These are phyloP conservation scores for Muscina levida DNA, from an alignment of 2,888 invertebrate species.

Conservation along the genomic window DNA sequence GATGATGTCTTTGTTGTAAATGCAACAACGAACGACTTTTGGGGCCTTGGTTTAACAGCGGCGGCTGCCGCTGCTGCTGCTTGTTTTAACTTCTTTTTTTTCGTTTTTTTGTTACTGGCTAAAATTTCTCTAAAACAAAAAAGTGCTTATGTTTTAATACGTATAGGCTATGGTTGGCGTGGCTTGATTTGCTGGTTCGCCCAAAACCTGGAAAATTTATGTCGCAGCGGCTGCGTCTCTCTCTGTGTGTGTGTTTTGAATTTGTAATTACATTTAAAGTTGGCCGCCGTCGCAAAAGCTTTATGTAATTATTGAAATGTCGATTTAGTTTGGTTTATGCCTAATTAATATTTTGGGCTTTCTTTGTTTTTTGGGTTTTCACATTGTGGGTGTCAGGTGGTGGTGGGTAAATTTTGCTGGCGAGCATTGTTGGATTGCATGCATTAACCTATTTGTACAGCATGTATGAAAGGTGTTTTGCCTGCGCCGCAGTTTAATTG, in stretches of 20 bases:
- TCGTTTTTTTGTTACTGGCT: slow-evolving; percentile 7
- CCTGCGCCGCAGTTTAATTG: too few species aligned
- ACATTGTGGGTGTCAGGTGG: too few species aligned
- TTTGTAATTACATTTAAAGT: slow-evolving; percentile 35
- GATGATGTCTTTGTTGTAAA: too few species aligned
- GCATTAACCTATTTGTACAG: too few species aligned
- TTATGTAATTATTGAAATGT: slow-evolving; percentile 30
- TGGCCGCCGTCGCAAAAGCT: slow-evolving; percentile 33
- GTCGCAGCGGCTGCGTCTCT: slow-evolving; percentile 18
- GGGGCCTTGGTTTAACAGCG: too few species aligned
- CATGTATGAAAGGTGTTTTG: too few species aligned
- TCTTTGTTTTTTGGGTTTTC: too few species aligned
- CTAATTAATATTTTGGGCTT: too few species aligned
- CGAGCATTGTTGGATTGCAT: too few species aligned
- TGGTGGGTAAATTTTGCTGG: too few species aligned
- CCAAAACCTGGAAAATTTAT: background rate
- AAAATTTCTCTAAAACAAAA: slow-evolving; percentile 49
- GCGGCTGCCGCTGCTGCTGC: background rate
- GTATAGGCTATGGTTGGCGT: slow-evolving; percentile 40
- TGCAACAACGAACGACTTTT: too few species aligned
- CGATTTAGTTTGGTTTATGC: too few species aligned
- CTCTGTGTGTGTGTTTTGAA: slow-evolving; percentile 45
- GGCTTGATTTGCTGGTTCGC: slow-evolving; percentile 1
- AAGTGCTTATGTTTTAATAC: slow-evolving; percentile 19
- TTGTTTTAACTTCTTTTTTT: slow-evolving; percentile 9